A percentile compares a stretch with the other conserved stretches of the same genome.
Evolutionary conservation across 2,888 invertebrate genomes (phyloP).

Genomic region (Andrena flavipes): DNA sequence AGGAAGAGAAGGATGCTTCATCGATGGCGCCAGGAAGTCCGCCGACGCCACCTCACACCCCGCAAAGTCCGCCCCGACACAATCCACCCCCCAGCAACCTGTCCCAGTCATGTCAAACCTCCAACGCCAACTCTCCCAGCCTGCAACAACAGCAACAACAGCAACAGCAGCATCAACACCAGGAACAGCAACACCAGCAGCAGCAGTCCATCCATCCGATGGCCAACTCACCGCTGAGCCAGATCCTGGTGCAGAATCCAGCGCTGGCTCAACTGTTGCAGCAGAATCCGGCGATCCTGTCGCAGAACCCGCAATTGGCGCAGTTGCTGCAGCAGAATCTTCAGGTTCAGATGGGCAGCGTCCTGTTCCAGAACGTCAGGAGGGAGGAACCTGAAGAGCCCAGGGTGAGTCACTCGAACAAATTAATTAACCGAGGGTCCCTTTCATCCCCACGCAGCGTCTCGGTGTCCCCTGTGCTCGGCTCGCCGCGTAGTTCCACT

Average conservation of each 20-base stretch:
- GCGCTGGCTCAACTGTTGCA: constrained; percentile 82
- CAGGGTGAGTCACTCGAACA: constrained; percentile 77
- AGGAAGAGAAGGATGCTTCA: constrained; percentile 82
- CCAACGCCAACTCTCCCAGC: constrained; percentile 73
- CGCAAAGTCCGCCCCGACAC: constrained; percentile 82
- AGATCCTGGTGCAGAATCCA: constrained; percentile 82
- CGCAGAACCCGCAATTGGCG: constrained; percentile 82
- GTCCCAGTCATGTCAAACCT: constrained; percentile 79
- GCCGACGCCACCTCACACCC: constrained; percentile 83
- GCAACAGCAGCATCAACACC: constrained; percentile 51
- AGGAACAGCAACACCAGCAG: constrained; percentile 47
- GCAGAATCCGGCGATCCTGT: constrained; percentile 81
- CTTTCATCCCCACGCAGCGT: constrained; percentile 36
- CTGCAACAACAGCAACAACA: constrained; percentile 61
- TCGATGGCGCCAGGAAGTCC: constrained; percentile 84
- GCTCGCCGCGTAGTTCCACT: constrained; percentile 43
- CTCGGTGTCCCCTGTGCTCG: constrained; percentile 10
- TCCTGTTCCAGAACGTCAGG: constrained; percentile 77
- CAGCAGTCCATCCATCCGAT: constrained; percentile 71
- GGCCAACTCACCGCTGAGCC: constrained; percentile 79
- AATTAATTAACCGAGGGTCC: constrained; percentile 60
- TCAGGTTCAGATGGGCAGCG: constrained; percentile 82
- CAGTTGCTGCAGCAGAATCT: constrained; percentile 83
- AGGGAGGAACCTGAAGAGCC: constrained; percentile 80
- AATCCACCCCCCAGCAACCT: constrained; percentile 72